Conservation (phyloP, 2,797 vertebrate genomes). For the Taenioides sp. region DNA sequence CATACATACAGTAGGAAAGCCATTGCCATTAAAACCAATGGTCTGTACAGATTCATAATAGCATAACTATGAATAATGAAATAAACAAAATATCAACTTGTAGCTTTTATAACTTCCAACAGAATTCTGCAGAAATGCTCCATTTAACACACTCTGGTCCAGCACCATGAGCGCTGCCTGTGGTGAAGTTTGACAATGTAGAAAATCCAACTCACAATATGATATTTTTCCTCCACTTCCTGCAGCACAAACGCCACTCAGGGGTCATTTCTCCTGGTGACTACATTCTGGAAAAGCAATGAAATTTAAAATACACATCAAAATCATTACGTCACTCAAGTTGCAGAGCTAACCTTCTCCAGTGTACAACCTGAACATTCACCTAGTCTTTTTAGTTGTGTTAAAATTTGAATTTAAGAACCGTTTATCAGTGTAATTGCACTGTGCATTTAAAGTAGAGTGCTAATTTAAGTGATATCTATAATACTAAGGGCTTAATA, state of each 20-base stretch:
- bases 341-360: slow-evolving; percentile 31
- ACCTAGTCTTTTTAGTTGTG: not conserved
- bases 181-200: slow-evolving; percentile 47
- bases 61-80: slow-evolving; percentile 42
- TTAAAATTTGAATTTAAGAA: not conserved
- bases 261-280: slow-evolving; percentile 45
- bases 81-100: slow-evolving; percentile 57
- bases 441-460: not conserved
- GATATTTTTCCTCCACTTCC: slow-evolving; percentile 51
- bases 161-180: slow-evolving; percentile 53
- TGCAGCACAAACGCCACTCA: slow-evolving; percentile 46
- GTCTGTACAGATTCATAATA: slow-evolving; percentile 50
- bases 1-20: slow-evolving; percentile 41
- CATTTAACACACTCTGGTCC: slow-evolving; percentile 46
- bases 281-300: slow-evolving; percentile 60
- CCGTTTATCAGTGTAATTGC: not conserved
- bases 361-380: not conserved
- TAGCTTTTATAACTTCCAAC: not conserved
- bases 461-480: slow-evolving; percentile 3
- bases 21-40: slow-evolving; percentile 59
- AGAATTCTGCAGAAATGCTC: not conserved
- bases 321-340: slow-evolving; percentile 45
- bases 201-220: slow-evolving; percentile 60
- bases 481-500: not conserved
- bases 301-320: slow-evolving; percentile 61